Conservation (phyloP, 2,888 invertebrate genomes). For the Lasioglossum figueresi region DNA sequence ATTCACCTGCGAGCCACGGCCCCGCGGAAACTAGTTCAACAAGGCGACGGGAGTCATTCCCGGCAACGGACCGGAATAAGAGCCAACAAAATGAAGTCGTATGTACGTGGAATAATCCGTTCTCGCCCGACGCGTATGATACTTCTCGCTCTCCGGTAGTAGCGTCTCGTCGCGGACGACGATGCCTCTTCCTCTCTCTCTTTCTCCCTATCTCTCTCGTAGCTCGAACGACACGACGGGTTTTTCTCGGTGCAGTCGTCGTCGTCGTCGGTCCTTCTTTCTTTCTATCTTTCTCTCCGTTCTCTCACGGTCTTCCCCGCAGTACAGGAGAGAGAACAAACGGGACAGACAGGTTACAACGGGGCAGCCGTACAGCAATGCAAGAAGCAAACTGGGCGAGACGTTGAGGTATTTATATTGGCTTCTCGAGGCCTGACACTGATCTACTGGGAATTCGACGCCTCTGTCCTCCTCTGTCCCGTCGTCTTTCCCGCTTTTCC, state of each 20-base stretch:
- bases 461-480: slow-evolving; percentile 63
- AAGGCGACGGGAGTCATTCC: slow-evolving; percentile 21
- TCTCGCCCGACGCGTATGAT: slow-evolving; percentile 63
- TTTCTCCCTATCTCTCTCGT: neutral
- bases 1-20: slow-evolving; percentile 36
- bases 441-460: slow-evolving; percentile 82
- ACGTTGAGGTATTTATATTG: slow-evolving; percentile 83
- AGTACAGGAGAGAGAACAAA: slow-evolving; percentile 63
- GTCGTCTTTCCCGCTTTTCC: slow-evolving; percentile 62
- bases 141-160: slow-evolving; percentile 36
- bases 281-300: neutral
- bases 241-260: neutral
- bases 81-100: slow-evolving; percentile 54
- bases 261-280: neutral
- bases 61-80: slow-evolving; percentile 41
- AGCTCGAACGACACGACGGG: neutral
- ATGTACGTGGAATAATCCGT: slow-evolving; percentile 71
- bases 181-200: neutral
- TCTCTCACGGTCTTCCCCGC: neutral
- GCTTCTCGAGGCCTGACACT: slow-evolving; percentile 82
- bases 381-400: slow-evolving; percentile 72
- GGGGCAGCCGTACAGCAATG: slow-evolving; percentile 66
- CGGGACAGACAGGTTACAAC: slow-evolving; percentile 71
- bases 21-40: slow-evolving; percentile 38
- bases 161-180: neutral